Evolutionary conservation across 2,113 vertebrate genomes (phyloP), one percentile per base, ranked within the genome.

Genomic region (Rhinichthys klamathensis): DNA sequence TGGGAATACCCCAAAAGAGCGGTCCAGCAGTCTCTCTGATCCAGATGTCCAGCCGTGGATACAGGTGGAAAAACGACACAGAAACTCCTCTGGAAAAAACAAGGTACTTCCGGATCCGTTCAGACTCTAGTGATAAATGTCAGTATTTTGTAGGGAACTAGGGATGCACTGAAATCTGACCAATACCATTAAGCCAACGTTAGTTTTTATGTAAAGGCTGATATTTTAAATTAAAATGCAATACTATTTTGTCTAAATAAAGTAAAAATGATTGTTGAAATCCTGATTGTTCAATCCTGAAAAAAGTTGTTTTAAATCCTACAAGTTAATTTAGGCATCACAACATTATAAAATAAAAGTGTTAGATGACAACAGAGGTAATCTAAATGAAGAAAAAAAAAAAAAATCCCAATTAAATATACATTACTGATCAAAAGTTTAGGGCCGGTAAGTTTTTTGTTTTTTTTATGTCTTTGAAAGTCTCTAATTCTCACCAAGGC

Each of bases 11-110:
- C 2, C 61, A 15, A 56, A 82, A 65, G 79, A 38, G 32, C n/a
- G n/a, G 49, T 96, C 95, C 84, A 91, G 94, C 89, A 96, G 94
- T 87, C 92, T 96, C 75, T 92, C 95, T 0, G 96, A 97, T 90
- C 92, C 97, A 44, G 96, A 98, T 18, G 95, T 94, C 73, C 94
- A 96, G 82, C 91, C 94, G 70, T 98, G 97, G 98, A 94, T 97
- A 90, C 96, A 99, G 93, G 96, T 97, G 82, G 96, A 97, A 92
- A 97, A 95, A 91, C 96, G 95, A 74, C 96, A 97, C 87, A 84
- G 88, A 75, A 91, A 93, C 78, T 87, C 95, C 49, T 82, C 93
- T 0, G 91, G 93, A 58, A 97, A 94, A 88, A 77, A 93, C 82
- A 98, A 97, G 96, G 98, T 96, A 93, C 83, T 35, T 41, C 7